phyloP scores from a whole-genome alignment of 2,113 vertebrate genomes.

The Onychostoma macrolepis region DNA sequence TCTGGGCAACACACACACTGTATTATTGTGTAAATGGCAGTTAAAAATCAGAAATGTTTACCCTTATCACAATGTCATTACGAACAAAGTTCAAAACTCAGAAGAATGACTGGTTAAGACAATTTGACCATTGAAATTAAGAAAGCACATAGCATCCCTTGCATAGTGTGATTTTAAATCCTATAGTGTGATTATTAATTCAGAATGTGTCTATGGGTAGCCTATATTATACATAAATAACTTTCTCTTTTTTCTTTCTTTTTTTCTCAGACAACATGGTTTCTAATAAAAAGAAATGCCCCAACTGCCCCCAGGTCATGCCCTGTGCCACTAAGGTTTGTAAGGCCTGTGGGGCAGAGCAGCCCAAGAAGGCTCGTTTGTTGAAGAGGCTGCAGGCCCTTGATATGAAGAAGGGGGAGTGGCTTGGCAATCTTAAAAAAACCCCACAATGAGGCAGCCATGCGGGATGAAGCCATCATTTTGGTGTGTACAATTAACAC shows the following conservation, averaged over 20 bases:
- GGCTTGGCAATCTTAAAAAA: too few relatives aligned
- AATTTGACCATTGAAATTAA: neutral
- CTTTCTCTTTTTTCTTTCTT: neutral
- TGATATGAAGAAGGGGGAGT: too few relatives aligned
- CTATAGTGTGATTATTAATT: neutral
- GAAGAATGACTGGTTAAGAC: constrained; percentile 1
- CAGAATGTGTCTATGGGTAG: neutral
- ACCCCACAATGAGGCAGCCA: too few relatives aligned
- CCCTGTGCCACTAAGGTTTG: neutral
- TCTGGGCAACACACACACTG: neutral
- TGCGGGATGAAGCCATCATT: too few relatives aligned
- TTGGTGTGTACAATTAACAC: too few relatives aligned
- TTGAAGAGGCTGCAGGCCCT: neutral
- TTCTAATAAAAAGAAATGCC: neutral
- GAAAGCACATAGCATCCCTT: neutral
- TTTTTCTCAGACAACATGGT: neutral
- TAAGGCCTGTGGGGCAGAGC: neutral
- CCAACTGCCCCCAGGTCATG: constrained; percentile 1
- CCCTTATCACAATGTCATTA: neutral
- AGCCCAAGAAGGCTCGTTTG: constrained; percentile 1
- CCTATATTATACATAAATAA: neutral
- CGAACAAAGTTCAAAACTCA: neutral
- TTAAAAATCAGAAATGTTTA: neutral
- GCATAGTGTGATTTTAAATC: neutral
- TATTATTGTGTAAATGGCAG: constrained; percentile 4